Conservation (phyloP, 1,140 invertebrate species). For the Bombus affinis region DNA sequence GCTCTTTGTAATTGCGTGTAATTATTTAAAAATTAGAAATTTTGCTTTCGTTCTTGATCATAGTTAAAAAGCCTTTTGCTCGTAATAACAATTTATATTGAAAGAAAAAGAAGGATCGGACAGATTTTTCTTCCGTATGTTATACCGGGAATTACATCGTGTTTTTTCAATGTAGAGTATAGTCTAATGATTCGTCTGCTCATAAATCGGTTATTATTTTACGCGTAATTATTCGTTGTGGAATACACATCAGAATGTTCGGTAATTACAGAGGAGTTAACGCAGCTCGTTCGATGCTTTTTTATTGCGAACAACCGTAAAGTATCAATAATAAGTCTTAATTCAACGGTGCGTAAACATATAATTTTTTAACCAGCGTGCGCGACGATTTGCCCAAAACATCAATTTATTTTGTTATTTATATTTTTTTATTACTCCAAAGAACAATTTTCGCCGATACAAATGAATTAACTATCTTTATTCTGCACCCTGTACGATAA, state of each 20-base stretch:
- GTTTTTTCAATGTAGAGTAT: not conserved
- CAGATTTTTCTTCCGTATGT: not conserved
- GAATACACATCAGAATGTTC: not conserved
- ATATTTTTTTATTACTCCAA: too few species aligned
- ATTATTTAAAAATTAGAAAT: too few species aligned
- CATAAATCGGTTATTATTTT: not conserved
- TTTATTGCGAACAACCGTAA: not conserved
- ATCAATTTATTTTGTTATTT: not conserved
- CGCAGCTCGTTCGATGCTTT: not conserved
- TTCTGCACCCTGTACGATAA: too few species aligned
- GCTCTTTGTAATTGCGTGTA: too few species aligned
- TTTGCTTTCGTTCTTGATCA: too few species aligned
- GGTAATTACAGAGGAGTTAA: slow-evolving; percentile 7
- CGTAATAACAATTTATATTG: not conserved
- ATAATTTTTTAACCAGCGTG: not conserved
- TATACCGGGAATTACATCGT: not conserved
- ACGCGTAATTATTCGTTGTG: slow-evolving; percentile 2
- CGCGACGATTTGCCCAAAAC: not conserved
- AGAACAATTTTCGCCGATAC: not conserved
- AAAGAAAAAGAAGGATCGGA: not conserved
- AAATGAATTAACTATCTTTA: not conserved
- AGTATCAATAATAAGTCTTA: slow-evolving; percentile 11
- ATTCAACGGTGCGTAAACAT: slow-evolving; percentile 5
- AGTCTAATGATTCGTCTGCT: not conserved
- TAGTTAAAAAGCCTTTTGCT: not conserved